Conservation (phyloP, 2,888 invertebrate species). For the Acronicta psi region DNA sequence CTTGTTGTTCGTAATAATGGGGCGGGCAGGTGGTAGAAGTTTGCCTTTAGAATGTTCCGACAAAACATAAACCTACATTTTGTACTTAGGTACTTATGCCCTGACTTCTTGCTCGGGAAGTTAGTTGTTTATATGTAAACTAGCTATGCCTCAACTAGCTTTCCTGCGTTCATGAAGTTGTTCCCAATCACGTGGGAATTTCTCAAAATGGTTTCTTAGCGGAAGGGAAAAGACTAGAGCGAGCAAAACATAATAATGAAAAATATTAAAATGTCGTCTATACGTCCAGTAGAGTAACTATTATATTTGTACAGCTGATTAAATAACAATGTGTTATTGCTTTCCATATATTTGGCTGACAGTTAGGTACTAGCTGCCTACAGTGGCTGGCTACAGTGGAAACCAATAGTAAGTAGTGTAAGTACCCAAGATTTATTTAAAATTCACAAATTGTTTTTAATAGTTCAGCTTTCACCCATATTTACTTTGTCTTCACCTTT, state of each 20-base stretch:
- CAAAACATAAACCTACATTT: conserved; percentile 18
- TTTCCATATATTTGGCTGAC: not conserved
- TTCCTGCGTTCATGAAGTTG: too few relatives aligned
- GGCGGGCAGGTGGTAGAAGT: conserved; percentile 54
- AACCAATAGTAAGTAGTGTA: too few relatives aligned
- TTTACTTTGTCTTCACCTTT: not conserved
- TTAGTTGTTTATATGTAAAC: too few relatives aligned
- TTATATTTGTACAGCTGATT: conserved; percentile 23
- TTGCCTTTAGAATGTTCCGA: conserved; percentile 21
- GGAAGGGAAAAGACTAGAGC: too few relatives aligned
- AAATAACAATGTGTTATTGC: conserved; percentile 1
- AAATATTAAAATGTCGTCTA: conserved; percentile 12
- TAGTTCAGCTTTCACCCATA: not conserved
- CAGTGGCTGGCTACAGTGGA: too few relatives aligned
- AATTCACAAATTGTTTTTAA: not conserved
- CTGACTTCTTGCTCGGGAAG: too few relatives aligned
- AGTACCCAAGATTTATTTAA: too few relatives aligned
- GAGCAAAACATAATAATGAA: conserved; percentile 16
- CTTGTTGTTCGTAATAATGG: conserved; percentile 60
- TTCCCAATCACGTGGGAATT: too few relatives aligned
- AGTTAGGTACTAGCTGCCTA: conserved; percentile 1
- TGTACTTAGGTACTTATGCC: not conserved
- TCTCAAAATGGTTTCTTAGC: too few relatives aligned
- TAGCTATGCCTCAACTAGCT: too few relatives aligned
- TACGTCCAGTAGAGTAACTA: not conserved